These are phyloP conservation scores for Cathartes aura DNA, from an alignment of 2,113 vertebrate species.

Conservation along the genomic window DNA sequence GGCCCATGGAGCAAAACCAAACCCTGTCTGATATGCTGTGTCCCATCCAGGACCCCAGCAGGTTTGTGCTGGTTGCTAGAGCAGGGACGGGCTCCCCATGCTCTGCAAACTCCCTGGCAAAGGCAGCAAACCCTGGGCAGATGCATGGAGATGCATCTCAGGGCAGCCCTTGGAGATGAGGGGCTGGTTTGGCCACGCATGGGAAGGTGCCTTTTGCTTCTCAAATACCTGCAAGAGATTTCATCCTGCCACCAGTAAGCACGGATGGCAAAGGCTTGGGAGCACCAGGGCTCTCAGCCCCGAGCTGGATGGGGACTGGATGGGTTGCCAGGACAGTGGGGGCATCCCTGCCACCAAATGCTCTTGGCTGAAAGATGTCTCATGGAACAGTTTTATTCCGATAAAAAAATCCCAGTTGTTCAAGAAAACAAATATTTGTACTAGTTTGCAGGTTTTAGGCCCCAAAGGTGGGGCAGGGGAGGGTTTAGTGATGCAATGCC, in stretches of 20 bases:
- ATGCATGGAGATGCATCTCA: not conserved
- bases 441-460: not conserved
- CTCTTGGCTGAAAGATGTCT: not conserved
- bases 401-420: not conserved
- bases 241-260: not conserved
- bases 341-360: not conserved
- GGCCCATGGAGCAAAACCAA: not conserved
- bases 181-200: not conserved
- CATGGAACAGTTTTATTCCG: not conserved
- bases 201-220: not conserved
- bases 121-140: not conserved
- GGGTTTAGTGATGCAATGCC: not conserved
- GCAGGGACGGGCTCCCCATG: not conserved
- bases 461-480: not conserved
- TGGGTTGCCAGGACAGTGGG: not conserved
- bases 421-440: not conserved
- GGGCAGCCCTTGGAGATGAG: not conserved
- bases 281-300: not conserved
- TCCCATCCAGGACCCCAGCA: not conserved
- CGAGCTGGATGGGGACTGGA: not conserved
- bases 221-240: not conserved
- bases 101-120: not conserved
- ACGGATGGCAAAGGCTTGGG: not conserved
- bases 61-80: not conserved
- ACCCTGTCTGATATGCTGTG: fast-evolving